Conservation (phyloP, 1,140 invertebrate genomes). For the Papilio dardanus region DNA sequence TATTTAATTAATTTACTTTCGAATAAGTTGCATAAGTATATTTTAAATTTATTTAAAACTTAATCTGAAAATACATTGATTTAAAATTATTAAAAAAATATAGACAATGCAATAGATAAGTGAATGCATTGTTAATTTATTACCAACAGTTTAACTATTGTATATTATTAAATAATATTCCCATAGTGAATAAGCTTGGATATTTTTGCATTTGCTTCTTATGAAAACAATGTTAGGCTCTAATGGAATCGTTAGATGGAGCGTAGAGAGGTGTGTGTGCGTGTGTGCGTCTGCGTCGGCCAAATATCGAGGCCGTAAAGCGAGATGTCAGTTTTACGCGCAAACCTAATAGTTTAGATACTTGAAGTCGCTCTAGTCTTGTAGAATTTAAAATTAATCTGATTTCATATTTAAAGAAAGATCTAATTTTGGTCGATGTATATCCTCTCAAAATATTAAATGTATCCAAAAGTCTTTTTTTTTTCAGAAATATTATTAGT, state of each 20-base stretch:
- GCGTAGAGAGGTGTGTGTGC: background rate
- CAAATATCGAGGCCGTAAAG: constrained; percentile 8
- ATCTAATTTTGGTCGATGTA: too few relatives aligned
- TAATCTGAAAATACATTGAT: background rate
- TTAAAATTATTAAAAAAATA: background rate
- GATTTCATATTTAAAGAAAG: too few relatives aligned
- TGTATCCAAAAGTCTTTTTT: too few relatives aligned
- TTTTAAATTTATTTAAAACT: background rate
- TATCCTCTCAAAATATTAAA: too few relatives aligned
- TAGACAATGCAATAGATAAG: background rate
- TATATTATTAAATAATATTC: background rate
- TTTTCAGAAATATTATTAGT: background rate
- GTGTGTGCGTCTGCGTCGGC: background rate
- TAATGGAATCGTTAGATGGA: constrained; percentile 63
- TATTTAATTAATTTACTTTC: background rate
- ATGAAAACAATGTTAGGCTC: background rate
- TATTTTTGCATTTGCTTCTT: background rate
- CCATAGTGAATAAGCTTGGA: background rate
- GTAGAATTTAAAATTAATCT: too few relatives aligned
- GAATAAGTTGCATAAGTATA: background rate
- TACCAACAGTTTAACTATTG: too few relatives aligned
- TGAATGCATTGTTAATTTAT: too few relatives aligned
- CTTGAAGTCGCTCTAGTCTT: background rate
- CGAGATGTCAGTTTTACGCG: constrained; percentile 2
- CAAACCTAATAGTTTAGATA: background rate